A percentile compares a stretch with the other conserved stretches of the same genome.
These are phyloP conservation scores for Drosophila paulistorum DNA, from an alignment of 1,140 invertebrate genomes.

Conservation along the genomic window DNA sequence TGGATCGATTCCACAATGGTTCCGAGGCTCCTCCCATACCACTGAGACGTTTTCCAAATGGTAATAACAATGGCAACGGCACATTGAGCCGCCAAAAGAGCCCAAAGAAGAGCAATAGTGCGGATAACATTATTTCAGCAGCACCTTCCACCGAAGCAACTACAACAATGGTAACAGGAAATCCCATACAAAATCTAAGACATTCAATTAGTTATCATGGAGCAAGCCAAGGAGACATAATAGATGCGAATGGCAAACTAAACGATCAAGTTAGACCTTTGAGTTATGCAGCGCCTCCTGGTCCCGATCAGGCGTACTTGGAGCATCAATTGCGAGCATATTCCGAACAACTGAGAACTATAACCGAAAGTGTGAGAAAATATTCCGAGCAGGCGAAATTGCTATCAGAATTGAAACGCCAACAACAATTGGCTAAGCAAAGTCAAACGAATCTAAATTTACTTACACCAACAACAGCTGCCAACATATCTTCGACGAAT, in stretches of 20 bases:
- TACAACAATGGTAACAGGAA: constrained; percentile 24
- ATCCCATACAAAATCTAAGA: constrained; percentile 58
- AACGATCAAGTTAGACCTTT: constrained; percentile 55
- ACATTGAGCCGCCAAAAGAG: constrained; percentile 49
- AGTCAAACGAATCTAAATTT: constrained; percentile 68
- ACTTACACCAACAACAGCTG: constrained; percentile 45
- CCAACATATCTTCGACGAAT: constrained; percentile 11
- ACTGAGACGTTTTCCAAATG: constrained; percentile 65
- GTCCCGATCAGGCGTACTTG: constrained; percentile 77
- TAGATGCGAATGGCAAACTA: constrained; percentile 19
- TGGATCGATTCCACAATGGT: constrained; percentile 73
- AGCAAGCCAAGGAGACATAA: constrained; percentile 26
- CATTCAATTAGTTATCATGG: constrained; percentile 80
- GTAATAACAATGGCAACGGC: constrained; percentile 35
- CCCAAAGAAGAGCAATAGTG: constrained; percentile 63
- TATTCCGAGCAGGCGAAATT: constrained; percentile 82
- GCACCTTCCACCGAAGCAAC: background rate
- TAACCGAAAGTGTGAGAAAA: constrained; percentile 81
- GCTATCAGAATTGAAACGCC: constrained; percentile 76
- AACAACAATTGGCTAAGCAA: constrained; percentile 75
- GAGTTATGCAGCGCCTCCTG: constrained; percentile 70
- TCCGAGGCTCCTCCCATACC: constrained; percentile 73
- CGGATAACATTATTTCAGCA: constrained; percentile 53
- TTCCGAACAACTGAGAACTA: constrained; percentile 79
- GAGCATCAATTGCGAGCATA: constrained; percentile 81